Evolutionary conservation across 23 tunicate species (phyloP), one percentile per base, ranked within the genome.

Genomic region (Ascidia mentula): DNA sequence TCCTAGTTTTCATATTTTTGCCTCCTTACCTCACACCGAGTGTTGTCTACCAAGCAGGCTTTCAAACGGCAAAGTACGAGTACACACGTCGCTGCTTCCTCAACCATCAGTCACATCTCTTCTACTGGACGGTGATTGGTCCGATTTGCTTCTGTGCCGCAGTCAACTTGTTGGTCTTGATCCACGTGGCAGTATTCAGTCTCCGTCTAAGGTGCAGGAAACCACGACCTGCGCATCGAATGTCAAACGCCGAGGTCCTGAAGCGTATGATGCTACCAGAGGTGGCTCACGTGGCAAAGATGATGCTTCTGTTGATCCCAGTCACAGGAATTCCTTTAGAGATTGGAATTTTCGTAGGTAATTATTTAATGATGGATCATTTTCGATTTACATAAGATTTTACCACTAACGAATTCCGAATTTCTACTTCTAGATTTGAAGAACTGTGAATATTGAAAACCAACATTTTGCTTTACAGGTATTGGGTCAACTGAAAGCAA

Each of bases 121-220:
- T 53, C 65, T 53, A 53, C 65, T 53, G 65, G 65, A 20, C 65
- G 65, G 65, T 53, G 65, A 53, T 53, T 53, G 65, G 65, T 53
- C 65, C 65, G 24, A 53, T 53, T 28, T 53, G 12, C 24, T 28
- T 53, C 12, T 53, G 65, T 28, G 24, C 24, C 65, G 12, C 13
- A 26, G 24, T 53, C 65, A 53, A 53, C 65, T 9, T 53, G 7
- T 9, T 53, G 28, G 24, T 53, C 13, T 28, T 53, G 28, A 28
- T 6, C 13, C 65, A 53, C 65, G 65, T 53, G 65, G 65, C 24
- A 26, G 65, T 53, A 3, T 53, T 53, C 65, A 53, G 4, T 53
- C 24, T 1, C 13, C 65, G 65, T 28, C 65, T 53, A 9, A 53
- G 24, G 28, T 6, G 28, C 65, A 53, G 24, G 28, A 26, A 53